Evolutionary conservation across 2,113 vertebrate genomes (phyloP), one percentile per base, ranked within the genome.

Genomic region (Ginglymostoma cirratum): DNA sequence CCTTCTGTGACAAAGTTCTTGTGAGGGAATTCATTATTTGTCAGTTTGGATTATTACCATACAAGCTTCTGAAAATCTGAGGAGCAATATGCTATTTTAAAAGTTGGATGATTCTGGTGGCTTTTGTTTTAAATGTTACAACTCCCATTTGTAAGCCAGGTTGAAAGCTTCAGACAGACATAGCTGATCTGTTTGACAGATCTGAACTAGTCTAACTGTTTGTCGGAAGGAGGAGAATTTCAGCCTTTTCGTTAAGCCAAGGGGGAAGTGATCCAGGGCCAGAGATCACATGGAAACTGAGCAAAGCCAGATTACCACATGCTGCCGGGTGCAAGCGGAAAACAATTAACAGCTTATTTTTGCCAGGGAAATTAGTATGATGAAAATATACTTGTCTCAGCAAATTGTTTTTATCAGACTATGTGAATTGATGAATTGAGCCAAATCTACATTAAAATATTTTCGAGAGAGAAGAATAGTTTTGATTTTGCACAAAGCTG

Each of bases 371-470:
- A n/a, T 94, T n/a, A 94, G 38, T 69, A 94, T 69, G 38, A 66
- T 45, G 67, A 55, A 94, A 94, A 69, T 67, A 70, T 70, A 24
- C n/a, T 70, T 69, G 66, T 94, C 21, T 42, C 92, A 70, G 92
- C n/a, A 94, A 67, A 67, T 94, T 45, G 23, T 94, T 90, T 90
- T 15, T 55, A 65, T 93, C n/a, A 38, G 90, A 67, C 45, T 94
- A 66, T 45, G 24, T 45, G 45, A 45, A 30, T 69, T 27, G 21
- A 94, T 45, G 66, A 70, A 94, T 38, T 69, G 6, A 45, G n/a
- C 92, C 66, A 42, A 94, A 67, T 94, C 92, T 94, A 66, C 69
- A 23, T 38, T 94, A 14, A 45, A 94, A 67, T n/a, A 69, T 34
- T 65, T 90, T 61, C 61, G 6, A 90, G 61, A 30, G 27, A 61